Conservation (phyloP, 2,797 vertebrate species). For the Enteromius mattozi region DNA sequence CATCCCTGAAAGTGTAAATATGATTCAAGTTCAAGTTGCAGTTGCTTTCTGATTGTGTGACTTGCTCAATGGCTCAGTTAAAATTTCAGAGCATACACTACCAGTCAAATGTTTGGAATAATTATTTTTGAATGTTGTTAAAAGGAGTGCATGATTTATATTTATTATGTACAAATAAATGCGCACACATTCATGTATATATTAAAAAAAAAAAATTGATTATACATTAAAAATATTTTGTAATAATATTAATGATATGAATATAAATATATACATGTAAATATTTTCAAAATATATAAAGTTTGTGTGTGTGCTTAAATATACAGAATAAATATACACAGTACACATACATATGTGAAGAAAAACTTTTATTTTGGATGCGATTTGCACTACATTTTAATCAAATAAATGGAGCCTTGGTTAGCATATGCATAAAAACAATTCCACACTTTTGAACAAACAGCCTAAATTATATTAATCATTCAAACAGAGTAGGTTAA, state of each 20-base stretch:
- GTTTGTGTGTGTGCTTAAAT: no score
- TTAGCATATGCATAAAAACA: background rate
- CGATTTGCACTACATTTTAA: background rate
- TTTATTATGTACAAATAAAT: no score
- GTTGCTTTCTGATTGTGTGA: background rate
- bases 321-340: no score
- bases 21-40: background rate
- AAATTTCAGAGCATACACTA: background rate
- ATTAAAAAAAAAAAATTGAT: no score
- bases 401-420: background rate
- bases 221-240: no score
- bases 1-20: slow-evolving; percentile 17
- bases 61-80: background rate
- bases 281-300: no score
- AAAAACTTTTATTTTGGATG: no score
- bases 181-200: no score
- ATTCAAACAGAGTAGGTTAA: background rate
- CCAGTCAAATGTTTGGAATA: background rate
- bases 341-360: no score
- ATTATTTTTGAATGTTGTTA: background rate
- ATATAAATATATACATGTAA: no score
- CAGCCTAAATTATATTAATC: background rate
- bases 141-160: background rate
- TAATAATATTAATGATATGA: no score
- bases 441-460: background rate